Evolutionary conservation across 2,888 invertebrate genomes (phyloP), one percentile per base, ranked within the genome.

Genomic region (Allacma fusca): DNA sequence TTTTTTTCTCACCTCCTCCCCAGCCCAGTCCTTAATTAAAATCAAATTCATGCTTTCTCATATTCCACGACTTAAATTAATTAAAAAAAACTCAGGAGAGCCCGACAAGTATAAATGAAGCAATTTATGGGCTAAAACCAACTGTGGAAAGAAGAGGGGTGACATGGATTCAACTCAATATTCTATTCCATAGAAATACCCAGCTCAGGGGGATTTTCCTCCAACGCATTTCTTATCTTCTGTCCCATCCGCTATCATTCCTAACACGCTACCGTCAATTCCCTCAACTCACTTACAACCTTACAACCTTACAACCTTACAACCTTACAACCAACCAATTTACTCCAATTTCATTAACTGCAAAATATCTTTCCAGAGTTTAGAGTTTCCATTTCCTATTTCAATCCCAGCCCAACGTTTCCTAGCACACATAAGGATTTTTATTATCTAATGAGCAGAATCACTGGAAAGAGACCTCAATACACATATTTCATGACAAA

Each of bases 11-110:
- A 43, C 34, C 23, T 69, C 69, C n/a, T 23, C 28, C 50, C 50
- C 50, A 50, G n/a, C 50, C 50, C 50, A 13, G 16, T 1, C 19
- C 50, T 16, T 50, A 70, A 70, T 70, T 70, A 70, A 70, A 70
- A 70, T 70, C 70, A 70, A 70, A 70, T 50, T 26, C 70, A 70
- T 70, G 70, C 70, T 23, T 19, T 50, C 26, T 70, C 70, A 70
- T 70, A 28, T 28, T 13, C 29, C 23, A 40, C 43, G 9, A n/a
- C 2, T 50, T 50, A 9, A 50, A 50, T 50, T 50, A 50, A 50
- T 50, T 50, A 50, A 50, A 50, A 40, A 40, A 50, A 50, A 68
- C 40, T 2, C 19, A 13, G 12, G 28, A 26, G n/a, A 26, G 24
- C 26, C 26, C 13, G 70, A 70, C 70, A 70, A 70, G 70, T 44